Evolutionary conservation across 1,140 invertebrate genomes (phyloP).

Genomic region (Phymastichus coffea): DNA sequence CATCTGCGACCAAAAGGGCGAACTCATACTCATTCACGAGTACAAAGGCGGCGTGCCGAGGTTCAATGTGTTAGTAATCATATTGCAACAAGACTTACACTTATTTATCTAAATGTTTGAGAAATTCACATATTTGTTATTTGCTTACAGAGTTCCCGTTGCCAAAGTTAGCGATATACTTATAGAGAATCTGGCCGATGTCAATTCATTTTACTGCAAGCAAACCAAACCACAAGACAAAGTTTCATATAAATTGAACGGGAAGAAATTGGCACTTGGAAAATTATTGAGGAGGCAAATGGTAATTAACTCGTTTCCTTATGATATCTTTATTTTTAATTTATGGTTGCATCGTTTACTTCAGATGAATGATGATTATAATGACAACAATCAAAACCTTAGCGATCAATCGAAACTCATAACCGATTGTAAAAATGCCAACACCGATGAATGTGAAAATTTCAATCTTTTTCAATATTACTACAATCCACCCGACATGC

Average conservation of each 20-base stretch:
- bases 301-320: too few relatives aligned
- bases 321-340: too few relatives aligned
- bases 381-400: too few relatives aligned
- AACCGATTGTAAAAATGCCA: too few relatives aligned
- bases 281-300: too few relatives aligned
- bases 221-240: too few relatives aligned
- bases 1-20: conserved; percentile 64
- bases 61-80: conserved; percentile 43
- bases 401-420: too few relatives aligned
- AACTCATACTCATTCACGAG: conserved; percentile 53
- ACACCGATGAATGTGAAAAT: conserved; percentile 36
- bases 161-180: conserved; percentile 17
- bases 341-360: too few relatives aligned
- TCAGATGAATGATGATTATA: too few relatives aligned
- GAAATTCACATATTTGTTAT: neutral
- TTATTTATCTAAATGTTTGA: neutral
- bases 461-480: conserved; percentile 60
- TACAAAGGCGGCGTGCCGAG: conserved; percentile 55
- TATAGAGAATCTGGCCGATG: conserved; percentile 3
- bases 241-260: too few relatives aligned
- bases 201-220: too few relatives aligned
- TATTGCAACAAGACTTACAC: neutral
- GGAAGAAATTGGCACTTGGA: too few relatives aligned
- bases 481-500: conserved; percentile 54
- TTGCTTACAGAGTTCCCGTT: conserved; percentile 24